These are phyloP conservation scores for Dipodomys spectabilis DNA, from an alignment of 2,113 vertebrate species.

Conservation along the genomic window DNA sequence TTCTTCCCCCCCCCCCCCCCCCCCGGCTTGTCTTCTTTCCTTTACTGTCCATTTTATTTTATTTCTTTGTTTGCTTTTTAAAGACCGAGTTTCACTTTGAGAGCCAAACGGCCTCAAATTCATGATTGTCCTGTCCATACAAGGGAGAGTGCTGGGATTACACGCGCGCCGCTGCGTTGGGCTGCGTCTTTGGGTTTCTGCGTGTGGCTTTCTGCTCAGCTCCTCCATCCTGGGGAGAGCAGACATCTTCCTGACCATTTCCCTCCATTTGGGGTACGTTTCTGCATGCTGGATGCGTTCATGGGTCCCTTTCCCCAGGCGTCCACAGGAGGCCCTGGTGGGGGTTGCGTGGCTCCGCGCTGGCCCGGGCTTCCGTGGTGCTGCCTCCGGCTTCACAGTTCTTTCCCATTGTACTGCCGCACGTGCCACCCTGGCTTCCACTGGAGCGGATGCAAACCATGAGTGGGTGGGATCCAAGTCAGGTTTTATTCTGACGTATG, in stretches of 20 bases:
- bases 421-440: neutral
- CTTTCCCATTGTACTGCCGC: neutral
- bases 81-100: neutral
- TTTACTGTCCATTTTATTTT: neutral
- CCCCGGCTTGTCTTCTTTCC: neutral
- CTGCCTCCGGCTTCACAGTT: too few relatives aligned
- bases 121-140: neutral
- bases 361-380: too few relatives aligned
- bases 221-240: neutral
- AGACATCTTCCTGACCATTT: neutral
- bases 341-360: too few relatives aligned
- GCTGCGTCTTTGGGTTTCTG: neutral
- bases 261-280: neutral
- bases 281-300: neutral
- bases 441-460: neutral
- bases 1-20: too few relatives aligned
- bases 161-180: neutral
- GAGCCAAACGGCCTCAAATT: neutral
- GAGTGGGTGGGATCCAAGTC: neutral
- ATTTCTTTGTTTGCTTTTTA: neutral
- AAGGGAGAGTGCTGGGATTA: neutral
- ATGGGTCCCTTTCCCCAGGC: accelerated
- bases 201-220: neutral
- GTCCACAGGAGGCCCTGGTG: neutral
- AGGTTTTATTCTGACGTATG: neutral